Percentiles rank a stretch among this genome's conserved stretches.
These are phyloP conservation scores for Actinernus sp. DNA, from an alignment of 92 coral and sea anemone species.

Conservation along the genomic window DNA sequence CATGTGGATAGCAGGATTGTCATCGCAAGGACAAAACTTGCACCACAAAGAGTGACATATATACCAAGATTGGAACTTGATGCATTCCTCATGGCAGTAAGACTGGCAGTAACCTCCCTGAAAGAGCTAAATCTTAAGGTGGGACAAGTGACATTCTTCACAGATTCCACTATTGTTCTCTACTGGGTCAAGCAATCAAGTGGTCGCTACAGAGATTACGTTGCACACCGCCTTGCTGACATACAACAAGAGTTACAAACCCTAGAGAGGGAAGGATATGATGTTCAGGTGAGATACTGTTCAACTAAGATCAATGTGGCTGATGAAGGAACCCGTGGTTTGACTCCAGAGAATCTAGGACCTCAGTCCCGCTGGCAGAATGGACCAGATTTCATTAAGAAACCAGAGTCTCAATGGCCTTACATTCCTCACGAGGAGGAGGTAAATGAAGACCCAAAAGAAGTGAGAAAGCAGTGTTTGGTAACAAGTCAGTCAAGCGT, in stretches of 20 bases:
- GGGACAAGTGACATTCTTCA: neutral
- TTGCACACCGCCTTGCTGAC: conserved; percentile 32
- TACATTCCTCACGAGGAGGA: conserved; percentile 18
- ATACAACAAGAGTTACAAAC: conserved; percentile 9
- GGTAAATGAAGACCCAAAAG: neutral
- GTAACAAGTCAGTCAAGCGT: neutral
- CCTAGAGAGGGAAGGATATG: neutral
- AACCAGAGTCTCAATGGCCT: conserved; percentile 4
- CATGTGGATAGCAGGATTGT: neutral
- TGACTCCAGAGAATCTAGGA: conserved; percentile 6
- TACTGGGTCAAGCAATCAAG: conserved; percentile 39
- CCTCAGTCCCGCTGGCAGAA: conserved; percentile 39
- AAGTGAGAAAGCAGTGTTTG: neutral
- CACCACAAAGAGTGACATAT: neutral
- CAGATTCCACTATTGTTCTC: neutral
- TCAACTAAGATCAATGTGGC: conserved; percentile 24
- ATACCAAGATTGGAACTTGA: neutral
- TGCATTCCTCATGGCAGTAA: neutral
- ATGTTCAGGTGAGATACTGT: conserved; percentile 9
- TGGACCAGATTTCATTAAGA: conserved; percentile 53
- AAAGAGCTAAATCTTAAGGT: neutral
- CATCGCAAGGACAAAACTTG: neutral
- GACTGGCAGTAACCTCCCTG: neutral
- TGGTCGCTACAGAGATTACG: conserved; percentile 28
- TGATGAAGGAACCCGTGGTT: conserved; percentile 52